Base-by-base conservation (phyloP, 2,888 invertebrate species). In the Volucella zonaria region DNA sequence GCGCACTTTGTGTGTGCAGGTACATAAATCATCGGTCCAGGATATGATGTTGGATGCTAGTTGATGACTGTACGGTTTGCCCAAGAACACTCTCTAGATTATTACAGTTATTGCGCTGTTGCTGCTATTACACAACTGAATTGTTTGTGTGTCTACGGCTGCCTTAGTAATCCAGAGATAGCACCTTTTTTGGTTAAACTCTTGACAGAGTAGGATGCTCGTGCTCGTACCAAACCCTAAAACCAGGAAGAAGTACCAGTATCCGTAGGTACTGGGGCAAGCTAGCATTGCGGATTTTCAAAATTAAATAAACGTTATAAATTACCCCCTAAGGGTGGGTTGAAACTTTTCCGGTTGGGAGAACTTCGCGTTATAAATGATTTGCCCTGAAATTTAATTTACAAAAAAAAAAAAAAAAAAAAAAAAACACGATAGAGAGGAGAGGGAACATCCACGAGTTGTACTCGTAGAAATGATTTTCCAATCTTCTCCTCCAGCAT, bases 1-100 rank as follows among this genome's bases (percentile, higher is more conserved):
- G 85, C 56, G 76, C 76, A 76, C 85, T 80, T 62, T 76, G 76
- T 73, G 81, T 85, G 85, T 85, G 76, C 85, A 85, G 81, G 81
- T 81, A 85, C 85, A 85, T 85, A 85, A 85, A 85, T 85, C 85
- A 85, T 85, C 73, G 62, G 73, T 77, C 71, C 42, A 73, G 47
- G 74, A 56, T 45, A 71, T 54, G 58, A 71, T 42, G 62, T 59
- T 43, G 58, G 51, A 64, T 51, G 58, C 18, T 54, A 43, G 51
- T 45, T 40, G 23, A 31, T 31, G 15, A 58, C 58, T 18, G 15
- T 15, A 43, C 45, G 31, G 62, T 71, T 31, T 23, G 47, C 18
- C 62, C 64, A 52, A 58, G 68, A 68, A 74, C 70, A 68, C 75
- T 80, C 62, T 66, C 15, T 8, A 67, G 76, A 85, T 81, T 76